phyloP scores from a whole-genome alignment of 2,888 invertebrate species.

The Heteropelma amictum region DNA sequence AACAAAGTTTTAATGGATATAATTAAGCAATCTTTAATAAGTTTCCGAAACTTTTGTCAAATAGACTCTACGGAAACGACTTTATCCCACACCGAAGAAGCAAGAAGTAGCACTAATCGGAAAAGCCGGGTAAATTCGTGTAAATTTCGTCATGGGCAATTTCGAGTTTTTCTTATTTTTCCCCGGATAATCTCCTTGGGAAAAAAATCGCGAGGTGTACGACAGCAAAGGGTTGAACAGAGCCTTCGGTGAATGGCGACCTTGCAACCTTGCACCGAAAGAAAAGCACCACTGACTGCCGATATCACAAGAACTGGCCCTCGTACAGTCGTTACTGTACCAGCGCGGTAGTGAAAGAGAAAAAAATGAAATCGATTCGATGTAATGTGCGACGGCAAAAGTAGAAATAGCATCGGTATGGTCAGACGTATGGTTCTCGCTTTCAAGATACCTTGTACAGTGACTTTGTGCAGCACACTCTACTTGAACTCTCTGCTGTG shows the following conservation, averaged over 20 bases:
- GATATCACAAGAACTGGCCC: background rate
- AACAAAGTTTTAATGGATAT: too few species aligned
- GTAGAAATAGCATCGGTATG: slow-evolving; percentile 30
- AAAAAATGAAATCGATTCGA: background rate
- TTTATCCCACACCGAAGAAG: too few species aligned
- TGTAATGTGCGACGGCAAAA: slow-evolving; percentile 20
- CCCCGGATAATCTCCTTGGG: too few species aligned
- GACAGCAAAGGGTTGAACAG: too few species aligned
- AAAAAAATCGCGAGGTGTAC: too few species aligned
- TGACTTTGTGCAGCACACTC: slow-evolving; percentile 13
- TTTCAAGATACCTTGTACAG: background rate
- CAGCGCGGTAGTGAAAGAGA: background rate
- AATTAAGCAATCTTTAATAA: too few species aligned
- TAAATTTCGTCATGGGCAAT: slow-evolving; percentile 17
- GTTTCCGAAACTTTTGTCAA: too few species aligned
- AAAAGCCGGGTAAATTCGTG: background rate
- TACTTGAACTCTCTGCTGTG: background rate
- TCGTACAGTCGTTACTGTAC: background rate
- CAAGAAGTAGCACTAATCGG: background rate
- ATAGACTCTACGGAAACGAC: too few species aligned
- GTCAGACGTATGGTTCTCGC: slow-evolving; percentile 33
- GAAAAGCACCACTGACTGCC: background rate
- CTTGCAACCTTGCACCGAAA: background rate
- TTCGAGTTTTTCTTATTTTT: slow-evolving; percentile 1
- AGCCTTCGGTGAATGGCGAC: too few species aligned